Base-by-base conservation (phyloP, 2,888 invertebrate species). In the Clostera curtula region DNA sequence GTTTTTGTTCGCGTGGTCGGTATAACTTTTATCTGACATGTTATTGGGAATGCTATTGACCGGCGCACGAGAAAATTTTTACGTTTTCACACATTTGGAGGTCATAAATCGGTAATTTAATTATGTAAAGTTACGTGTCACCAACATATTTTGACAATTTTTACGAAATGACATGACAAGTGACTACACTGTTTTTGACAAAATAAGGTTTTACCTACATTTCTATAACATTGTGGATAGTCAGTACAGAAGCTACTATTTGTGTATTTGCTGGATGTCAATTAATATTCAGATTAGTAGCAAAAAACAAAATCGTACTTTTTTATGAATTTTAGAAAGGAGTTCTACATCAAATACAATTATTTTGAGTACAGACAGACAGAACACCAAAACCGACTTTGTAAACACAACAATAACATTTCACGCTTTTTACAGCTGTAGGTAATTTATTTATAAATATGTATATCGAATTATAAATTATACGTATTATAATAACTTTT, bases 121-220 rank as follows among this genome's bases (percentile, higher is more conserved):
- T 80, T 77, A 72, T 49, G 55, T 69, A 70, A 77, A 77, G 67
- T 74, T 79, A 83, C 82, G 82, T 82, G 82, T 83, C 82, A 83
- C 79, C 73, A 60, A 66, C 56, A 65, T 79, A 76, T 77, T 80
- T 79, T 75, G 75, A 65, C 71, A 68, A 57, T 50, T 57, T 58
- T 56, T 38, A 39, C 46, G 49, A 49, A 49, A 43, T 42, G 41
- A 49, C 44, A 37, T 54, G 32, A 33, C 34, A 36, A 31, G 35
- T 43, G 20, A 20, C 20, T 12, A 12, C 20, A 20, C 34, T 29
- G 19, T 8, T 12, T 23, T 33, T 19, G 8, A 18, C 6, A 18
- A 18, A n/a, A 15, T 5, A 15, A 15, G 6, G 6, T 5, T 5
- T 5, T 15, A 15, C 6, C 6, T 15, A 4, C 4, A 15, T 6